These are phyloP conservation scores for Scaptomyza caliginosa DNA, from an alignment of 2,888 invertebrate species.

Conservation along the genomic window DNA sequence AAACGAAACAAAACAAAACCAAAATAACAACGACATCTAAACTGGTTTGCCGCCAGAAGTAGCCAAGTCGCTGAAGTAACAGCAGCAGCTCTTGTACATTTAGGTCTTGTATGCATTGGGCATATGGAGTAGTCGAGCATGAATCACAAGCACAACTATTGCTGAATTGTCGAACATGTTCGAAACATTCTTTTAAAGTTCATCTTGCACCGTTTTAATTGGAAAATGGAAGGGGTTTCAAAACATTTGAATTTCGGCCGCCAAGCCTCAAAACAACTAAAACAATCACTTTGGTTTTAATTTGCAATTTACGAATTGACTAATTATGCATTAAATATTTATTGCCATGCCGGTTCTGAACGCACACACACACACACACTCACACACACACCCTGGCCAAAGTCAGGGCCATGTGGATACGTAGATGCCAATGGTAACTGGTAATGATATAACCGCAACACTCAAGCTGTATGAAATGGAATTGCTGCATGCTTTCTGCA, in stretches of 20 bases:
- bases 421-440: conserved; percentile 2
- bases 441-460: conserved; percentile 33
- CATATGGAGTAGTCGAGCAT: conserved; percentile 29
- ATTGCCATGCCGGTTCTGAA: background rate
- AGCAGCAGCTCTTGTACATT: conserved; percentile 26
- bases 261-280: background rate
- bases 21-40: conserved; percentile 48
- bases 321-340: conserved; percentile 5
- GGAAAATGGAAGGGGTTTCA: background rate
- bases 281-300: conserved; percentile 31
- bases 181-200: conserved; percentile 45
- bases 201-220: conserved; percentile 38
- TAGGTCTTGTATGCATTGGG: conserved; percentile 44
- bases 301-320: background rate
- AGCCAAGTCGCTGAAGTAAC: conserved; percentile 59
- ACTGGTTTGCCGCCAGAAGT: conserved; percentile 74
- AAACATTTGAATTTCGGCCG: conserved; percentile 3
- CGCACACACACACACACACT: conserved; percentile 10
- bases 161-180: background rate
- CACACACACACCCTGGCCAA: conserved; percentile 27
- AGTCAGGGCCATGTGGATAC: conserved; percentile 39
- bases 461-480: conserved; percentile 31
- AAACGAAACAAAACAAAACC: background rate
- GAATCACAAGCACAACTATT: conserved; percentile 7
- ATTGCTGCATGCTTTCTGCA: conserved; percentile 37